Base-by-base conservation (phyloP, 2,888 invertebrate species). In the Agapostemon virescens region DNA sequence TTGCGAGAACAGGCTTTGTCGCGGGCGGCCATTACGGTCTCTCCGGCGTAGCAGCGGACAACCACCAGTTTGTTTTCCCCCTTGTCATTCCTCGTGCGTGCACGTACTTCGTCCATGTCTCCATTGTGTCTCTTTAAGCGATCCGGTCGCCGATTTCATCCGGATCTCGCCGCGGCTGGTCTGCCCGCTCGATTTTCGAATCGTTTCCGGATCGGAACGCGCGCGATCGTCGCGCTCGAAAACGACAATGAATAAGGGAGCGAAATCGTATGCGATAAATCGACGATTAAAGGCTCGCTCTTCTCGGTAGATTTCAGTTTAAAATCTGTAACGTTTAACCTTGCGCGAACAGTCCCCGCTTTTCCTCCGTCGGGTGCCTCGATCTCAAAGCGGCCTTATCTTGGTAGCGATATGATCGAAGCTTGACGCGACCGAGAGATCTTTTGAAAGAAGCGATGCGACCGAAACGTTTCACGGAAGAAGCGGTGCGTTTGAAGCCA, bases 221-320 rank as follows among this genome's bases (percentile, higher is more conserved):
- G 42, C 13, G 30, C n/a, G n/a, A 68, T 63, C 9, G 11, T n/a
- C 49, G 2, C 49, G 49, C n/a, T 49, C 11, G n/a, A 49, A 49
- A 49, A 23, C 55, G 69, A 64, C 69, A 66, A 69, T 52, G 38
- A 58, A 42, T 13, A 13, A 75, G 33, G 42, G 23, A 42, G 36
- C 69, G 64, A 38, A 52, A n/a, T 80, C 82, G 73, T 81, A 70
- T 75, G 82, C 85, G 89, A 90, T 89, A 88, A 89, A 88, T 88
- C 86, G 88, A 74, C 84, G 88, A 89, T 89, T 87, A 88, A 88
- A 88, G 81, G 79, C 52, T 23, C 4, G 23, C 6, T 55, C 11
- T 55, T 55, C 55, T 15, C 26, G 26, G 0, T n/a, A n/a, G n/a
- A n/a, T n/a, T n/a, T n/a, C n/a, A n/a, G n/a, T n/a, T n/a, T n/a